Percentiles rank a stretch among this genome's conserved stretches.
Conservation (phyloP, 2,888 invertebrate species). For the Taenaris catops region DNA sequence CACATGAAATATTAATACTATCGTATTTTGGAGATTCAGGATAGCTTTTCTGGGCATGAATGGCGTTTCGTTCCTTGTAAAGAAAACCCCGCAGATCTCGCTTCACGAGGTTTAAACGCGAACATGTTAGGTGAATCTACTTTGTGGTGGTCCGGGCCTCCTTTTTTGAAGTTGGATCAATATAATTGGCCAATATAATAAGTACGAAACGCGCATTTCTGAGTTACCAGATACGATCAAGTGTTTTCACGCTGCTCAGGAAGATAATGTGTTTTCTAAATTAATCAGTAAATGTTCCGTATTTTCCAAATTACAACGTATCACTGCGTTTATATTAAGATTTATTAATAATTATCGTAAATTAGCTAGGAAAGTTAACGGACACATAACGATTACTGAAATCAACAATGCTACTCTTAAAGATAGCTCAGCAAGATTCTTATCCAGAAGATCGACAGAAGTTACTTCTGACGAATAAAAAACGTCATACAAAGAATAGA, state of each 20-base stretch:
- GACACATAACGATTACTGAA: too few relatives aligned
- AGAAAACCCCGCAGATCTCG: constrained; percentile 29
- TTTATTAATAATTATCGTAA: not conserved
- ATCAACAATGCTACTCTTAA: too few relatives aligned
- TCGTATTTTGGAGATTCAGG: too few relatives aligned
- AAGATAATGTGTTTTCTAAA: not conserved
- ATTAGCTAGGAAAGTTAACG: too few relatives aligned
- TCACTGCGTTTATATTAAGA: not conserved
- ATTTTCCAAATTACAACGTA: too few relatives aligned
- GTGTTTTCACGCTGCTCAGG: too few relatives aligned
- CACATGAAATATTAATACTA: too few relatives aligned
- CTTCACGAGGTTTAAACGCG: constrained; percentile 28
- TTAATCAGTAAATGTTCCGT: too few relatives aligned
- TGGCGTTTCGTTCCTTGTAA: constrained; percentile 29
- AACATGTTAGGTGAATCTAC: too few relatives aligned
- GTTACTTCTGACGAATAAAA: not conserved
- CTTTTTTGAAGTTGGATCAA: not conserved
- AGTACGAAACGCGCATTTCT: too few relatives aligned
- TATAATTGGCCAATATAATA: too few relatives aligned
- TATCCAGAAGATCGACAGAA: not conserved
- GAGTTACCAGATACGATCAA: too few relatives aligned
- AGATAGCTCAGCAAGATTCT: not conserved
- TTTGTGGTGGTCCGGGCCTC: constrained; percentile 24
- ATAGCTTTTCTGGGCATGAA: constrained; percentile 4
- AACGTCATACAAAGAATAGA: constrained; percentile 3